Conservation (phyloP, 2,888 invertebrate species). For the Pristionchus exspectatus region DNA sequence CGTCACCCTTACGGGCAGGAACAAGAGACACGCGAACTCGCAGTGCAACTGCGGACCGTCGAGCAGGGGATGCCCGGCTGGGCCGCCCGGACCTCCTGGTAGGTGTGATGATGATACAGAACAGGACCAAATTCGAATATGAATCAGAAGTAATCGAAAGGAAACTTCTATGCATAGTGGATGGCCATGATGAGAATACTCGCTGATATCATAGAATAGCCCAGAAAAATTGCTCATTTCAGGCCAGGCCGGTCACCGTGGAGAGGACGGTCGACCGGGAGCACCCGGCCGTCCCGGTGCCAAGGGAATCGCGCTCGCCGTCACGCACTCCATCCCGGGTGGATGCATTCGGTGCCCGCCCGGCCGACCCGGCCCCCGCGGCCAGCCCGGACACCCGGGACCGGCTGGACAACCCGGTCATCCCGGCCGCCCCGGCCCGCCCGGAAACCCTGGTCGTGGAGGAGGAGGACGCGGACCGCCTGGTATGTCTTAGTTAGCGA, state of each 20-base stretch:
- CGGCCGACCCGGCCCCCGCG: constrained; percentile 62
- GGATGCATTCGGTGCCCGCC: constrained; percentile 52
- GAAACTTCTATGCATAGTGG: too few species aligned
- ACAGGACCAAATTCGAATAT: too few species aligned
- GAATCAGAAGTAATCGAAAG: too few species aligned
- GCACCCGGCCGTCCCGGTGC: neutral
- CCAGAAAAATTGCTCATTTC: neutral
- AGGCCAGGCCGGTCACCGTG: constrained; percentile 8
- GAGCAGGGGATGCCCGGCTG: constrained; percentile 56
- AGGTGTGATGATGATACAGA: neutral
- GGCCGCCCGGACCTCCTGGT: constrained; percentile 61
- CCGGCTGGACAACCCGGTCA: constrained; percentile 62
- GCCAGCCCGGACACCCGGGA: constrained; percentile 62
- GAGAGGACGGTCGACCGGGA: constrained; percentile 28
- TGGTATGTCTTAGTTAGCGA: neutral
- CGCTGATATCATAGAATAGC: too few species aligned
- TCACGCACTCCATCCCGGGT: constrained; percentile 6
- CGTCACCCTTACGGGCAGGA: neutral
- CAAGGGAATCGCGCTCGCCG: constrained; percentile 28
- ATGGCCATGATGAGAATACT: too few species aligned
- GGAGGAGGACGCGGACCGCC: constrained; percentile 56
- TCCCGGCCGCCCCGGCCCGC: constrained; percentile 60
- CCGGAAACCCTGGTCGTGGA: constrained; percentile 61
- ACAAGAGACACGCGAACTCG: constrained; percentile 7
- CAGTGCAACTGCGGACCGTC: constrained; percentile 42